phyloP scores from a whole-genome alignment of 2,113 vertebrate genomes.

The Irena cyanogastra region DNA sequence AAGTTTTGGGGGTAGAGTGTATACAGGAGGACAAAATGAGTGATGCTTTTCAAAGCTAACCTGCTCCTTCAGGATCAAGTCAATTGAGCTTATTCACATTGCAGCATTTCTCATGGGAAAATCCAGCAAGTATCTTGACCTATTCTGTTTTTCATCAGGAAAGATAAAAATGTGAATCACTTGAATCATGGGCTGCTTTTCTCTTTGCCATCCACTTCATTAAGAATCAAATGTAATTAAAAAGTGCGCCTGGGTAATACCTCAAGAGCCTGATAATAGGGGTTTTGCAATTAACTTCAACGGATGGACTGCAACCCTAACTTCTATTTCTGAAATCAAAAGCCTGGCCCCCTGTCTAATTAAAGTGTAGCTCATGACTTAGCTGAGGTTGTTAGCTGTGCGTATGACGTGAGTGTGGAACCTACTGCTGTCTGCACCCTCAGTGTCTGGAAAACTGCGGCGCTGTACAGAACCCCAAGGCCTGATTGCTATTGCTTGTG shows the following conservation, averaged over 20 bases:
- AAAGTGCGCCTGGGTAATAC: constrained; percentile 46
- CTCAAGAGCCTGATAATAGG: constrained; percentile 50
- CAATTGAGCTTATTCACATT: constrained; percentile 42
- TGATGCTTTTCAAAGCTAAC: constrained; percentile 47
- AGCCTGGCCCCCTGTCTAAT: constrained; percentile 36
- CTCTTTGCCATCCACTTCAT: constrained; percentile 47
- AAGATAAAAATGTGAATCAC: constrained; percentile 42
- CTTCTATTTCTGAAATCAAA: constrained; percentile 57
- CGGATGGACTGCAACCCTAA: constrained; percentile 36
- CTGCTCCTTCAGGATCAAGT: constrained; percentile 29
- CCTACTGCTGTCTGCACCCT: background rate
- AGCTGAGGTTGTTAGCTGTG: background rate
- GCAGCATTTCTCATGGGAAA: constrained; percentile 57
- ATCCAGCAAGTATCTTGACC: constrained; percentile 53
- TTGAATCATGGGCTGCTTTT: constrained; percentile 46
- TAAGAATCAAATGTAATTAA: constrained; percentile 63
- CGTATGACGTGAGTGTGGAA: background rate
- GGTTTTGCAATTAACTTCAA: constrained; percentile 62
- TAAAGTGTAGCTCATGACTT: constrained; percentile 52
- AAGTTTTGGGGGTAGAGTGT: background rate
- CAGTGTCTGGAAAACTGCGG: background rate
- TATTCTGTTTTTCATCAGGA: constrained; percentile 45
- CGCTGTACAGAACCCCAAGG: background rate
- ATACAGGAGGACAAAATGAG: constrained; percentile 5
- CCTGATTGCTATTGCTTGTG: background rate